Conservation (phyloP, 2,797 vertebrate genomes). For the Lerista edwardsae region DNA sequence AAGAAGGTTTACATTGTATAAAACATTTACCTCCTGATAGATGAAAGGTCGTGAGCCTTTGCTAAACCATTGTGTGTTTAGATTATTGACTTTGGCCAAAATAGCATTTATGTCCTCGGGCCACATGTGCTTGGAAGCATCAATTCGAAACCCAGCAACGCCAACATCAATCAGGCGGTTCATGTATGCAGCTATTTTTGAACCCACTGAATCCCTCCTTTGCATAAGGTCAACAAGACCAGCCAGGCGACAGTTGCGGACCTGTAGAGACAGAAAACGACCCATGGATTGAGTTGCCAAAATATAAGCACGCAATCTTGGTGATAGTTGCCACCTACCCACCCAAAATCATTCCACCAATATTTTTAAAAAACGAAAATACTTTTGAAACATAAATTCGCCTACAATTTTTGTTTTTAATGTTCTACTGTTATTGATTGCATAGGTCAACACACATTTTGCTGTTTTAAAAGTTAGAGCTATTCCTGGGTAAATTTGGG, state of each 20-base stretch:
- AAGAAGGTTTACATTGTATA: neutral
- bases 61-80: slow-evolving; percentile 86
- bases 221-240: slow-evolving; percentile 89
- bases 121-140: slow-evolving; percentile 95
- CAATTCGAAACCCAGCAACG: slow-evolving; percentile 91
- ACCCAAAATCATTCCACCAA: too few relatives aligned
- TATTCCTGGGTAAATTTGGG: too few relatives aligned
- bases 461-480: too few relatives aligned
- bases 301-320: neutral
- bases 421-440: too few relatives aligned
- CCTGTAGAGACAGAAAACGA: slow-evolving; percentile 69
- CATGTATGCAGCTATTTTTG: slow-evolving; percentile 78
- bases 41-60: slow-evolving; percentile 84
- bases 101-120: slow-evolving; percentile 85
- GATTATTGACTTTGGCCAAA: slow-evolving; percentile 79
- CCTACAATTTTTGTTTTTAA: too few relatives aligned
- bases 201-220: slow-evolving; percentile 86
- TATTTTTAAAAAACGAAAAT: too few relatives aligned
- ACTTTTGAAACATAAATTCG: too few relatives aligned
- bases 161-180: slow-evolving; percentile 87
- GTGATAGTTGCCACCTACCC: too few relatives aligned
- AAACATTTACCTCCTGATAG: slow-evolving; percentile 86
- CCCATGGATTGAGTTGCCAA: neutral
- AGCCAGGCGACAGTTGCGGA: slow-evolving; percentile 86
- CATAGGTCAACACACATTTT: too few relatives aligned